Percentiles rank a stretch among this genome's conserved stretches.
phyloP scores from a whole-genome alignment of 2,113 vertebrate genomes.

The Lophotis ruficrista region DNA sequence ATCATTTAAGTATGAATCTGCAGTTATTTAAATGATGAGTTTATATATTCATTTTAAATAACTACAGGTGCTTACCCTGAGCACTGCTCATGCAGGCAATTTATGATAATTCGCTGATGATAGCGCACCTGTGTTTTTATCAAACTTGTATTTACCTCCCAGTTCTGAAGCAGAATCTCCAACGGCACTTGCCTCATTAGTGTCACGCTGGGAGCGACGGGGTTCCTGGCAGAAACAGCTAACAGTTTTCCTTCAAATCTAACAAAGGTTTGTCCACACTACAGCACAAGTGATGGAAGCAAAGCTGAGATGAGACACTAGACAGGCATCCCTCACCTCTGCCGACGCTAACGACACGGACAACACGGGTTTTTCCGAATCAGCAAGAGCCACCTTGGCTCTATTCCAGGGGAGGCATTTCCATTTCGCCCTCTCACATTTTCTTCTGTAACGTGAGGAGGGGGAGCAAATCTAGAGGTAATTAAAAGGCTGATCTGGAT shows the following conservation, averaged over 20 bases:
- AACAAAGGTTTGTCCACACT: constrained; percentile 15
- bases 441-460: neutral
- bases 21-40: neutral
- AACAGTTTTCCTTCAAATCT: constrained; percentile 1
- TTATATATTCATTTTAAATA: constrained; percentile 40
- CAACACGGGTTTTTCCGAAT: fast-evolving
- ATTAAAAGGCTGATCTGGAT: neutral
- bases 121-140: constrained; percentile 62
- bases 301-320: neutral
- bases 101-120: constrained; percentile 51
- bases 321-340: neutral
- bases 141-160: constrained; percentile 64
- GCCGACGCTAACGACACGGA: neutral
- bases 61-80: constrained; percentile 51
- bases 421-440: neutral
- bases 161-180: constrained; percentile 64
- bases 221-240: constrained; percentile 44
- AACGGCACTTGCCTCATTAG: constrained; percentile 64
- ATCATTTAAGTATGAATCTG: neutral
- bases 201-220: constrained; percentile 45
- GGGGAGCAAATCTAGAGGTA: neutral
- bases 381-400: neutral
- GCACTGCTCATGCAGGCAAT: constrained; percentile 22
- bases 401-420: neutral
- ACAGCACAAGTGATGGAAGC: neutral